Evolutionary conservation across 2,888 invertebrate species (phyloP), one percentile per base, ranked within the genome.

Genomic region (Euzetes globulus): DNA sequence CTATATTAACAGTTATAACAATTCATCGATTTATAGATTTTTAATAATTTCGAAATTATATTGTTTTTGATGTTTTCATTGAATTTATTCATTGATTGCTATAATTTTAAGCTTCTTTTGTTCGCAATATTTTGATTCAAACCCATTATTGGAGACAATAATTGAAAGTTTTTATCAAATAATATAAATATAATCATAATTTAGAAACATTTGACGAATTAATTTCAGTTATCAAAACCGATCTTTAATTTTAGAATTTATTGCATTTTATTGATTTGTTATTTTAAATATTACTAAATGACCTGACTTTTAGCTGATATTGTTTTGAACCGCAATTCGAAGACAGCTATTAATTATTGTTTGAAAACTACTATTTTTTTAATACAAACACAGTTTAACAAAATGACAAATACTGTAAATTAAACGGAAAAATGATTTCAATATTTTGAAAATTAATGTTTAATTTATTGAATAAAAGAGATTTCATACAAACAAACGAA

Each of bases 271-370:
- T 4, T 33, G 5, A 33, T 6, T 33, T 6, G 4, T 33, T 33
- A 33, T 6, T 4, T 6, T 33, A 6, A 33, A 33, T 33, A n/a
- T 33, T 33, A 7, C 7, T 6, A 33, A 33, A 33, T 33, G 33
- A 33, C 5, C 5, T 33, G 33, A 33, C 33, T 6, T 33, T 33
- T 6, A 33, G 7, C 33, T 33, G 5, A 33, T 6, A 33, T 7
- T 33, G 5, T 6, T 33, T 33, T 33, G 33, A 33, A 33, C 7
- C 7, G 33, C 7, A 33, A 33, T 33, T n/a, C 15, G n/a, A 63
- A 33, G 15, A 63, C 33, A 63, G 63, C 63, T 63, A 33, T 63
- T 33, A 47, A 47, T 47, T 47, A 47, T 47, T 47, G 47, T 47
- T 47, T 47, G 15, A 17, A 47, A 47, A 47, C 47, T 41, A 11